Base-by-base conservation (phyloP, 2,797 vertebrate genomes). In the Astyanax mexicanus region DNA sequence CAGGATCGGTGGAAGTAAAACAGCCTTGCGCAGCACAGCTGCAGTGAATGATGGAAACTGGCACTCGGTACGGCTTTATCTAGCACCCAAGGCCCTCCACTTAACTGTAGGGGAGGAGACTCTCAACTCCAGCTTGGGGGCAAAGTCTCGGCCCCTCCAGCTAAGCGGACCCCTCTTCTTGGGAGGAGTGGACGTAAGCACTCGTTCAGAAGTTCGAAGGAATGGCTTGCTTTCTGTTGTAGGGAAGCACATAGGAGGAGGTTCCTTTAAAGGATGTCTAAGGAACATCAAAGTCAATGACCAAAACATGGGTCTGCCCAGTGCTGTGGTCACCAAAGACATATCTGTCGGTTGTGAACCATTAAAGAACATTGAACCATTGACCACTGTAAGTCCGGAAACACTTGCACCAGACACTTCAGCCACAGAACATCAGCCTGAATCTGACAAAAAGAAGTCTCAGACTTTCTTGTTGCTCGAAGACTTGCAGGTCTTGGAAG, bases 181-280 rank as follows among this genome's bases (percentile, higher is more conserved):
- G 11, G 96, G 96, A 79, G 95, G 96, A 35, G 80, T 96, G n/a
- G 87, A 93, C 74, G 86, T 92, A 61, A 83, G 55, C 17, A 83
- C 83, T 15, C 71, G 84, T 9, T 80, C 44, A 52, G 91, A 95
- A 73, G 86, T 90, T 0, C 86, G 75, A 57, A 89, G 65, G 44
- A 86, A 90, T 32, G 90, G 90, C 8, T 75, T 95, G 75, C 68
- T 84, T 1, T 90, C 92, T 0, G 35, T 89, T 10, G 80, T 90
- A 55, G 87, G 90, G 7, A 94, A 87, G 54, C 84, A 86, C 3
- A 15, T 81, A 10, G 81, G 80, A 61, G 89, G 90, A 80, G 87
- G 88, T 12, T 97, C 96, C 12, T 96, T 98, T 82, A 95, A 92
- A 92, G 96, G 96, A 12, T 99, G 96, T 77, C 85, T 98, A 27